phyloP scores from a whole-genome alignment of 2,888 invertebrate species.

The Cyrtodaria siliqua region DNA sequence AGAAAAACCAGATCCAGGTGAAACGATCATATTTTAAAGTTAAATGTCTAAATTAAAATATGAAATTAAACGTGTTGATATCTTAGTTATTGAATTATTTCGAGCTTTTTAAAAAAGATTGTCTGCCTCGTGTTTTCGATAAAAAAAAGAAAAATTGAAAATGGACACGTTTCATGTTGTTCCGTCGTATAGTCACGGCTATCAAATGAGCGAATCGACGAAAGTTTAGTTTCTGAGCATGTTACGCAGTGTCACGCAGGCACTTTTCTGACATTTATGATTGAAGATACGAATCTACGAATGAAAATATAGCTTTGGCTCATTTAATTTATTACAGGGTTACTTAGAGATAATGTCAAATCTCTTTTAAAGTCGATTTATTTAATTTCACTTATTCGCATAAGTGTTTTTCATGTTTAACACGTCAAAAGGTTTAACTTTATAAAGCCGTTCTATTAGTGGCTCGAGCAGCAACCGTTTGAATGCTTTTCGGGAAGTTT shows the following conservation, averaged over 20 bases:
- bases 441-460: no score
- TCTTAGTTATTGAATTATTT: no score
- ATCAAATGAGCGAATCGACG: constrained; percentile 1
- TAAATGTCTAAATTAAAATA: no score
- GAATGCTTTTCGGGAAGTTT: no score
- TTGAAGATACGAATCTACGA: constrained; percentile 34
- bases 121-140: no score
- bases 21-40: no score
- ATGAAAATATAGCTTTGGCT: constrained; percentile 49
- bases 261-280: constrained; percentile 27
- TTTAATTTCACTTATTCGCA: constrained; percentile 61
- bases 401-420: constrained; percentile 37
- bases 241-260: constrained; percentile 54
- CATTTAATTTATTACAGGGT: constrained; percentile 54
- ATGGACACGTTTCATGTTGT: background rate
- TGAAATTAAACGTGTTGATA: no score
- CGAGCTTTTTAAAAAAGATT: no score
- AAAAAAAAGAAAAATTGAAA: background rate
- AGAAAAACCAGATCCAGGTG: no score
- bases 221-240: constrained; percentile 1
- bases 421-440: constrained; percentile 16
- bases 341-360: constrained; percentile 48
- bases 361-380: constrained; percentile 25
- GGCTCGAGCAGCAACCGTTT: no score
- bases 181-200: background rate